These are phyloP conservation scores for Herpetotheres cachinnans DNA, from an alignment of 2,113 vertebrate genomes.

Conservation along the genomic window DNA sequence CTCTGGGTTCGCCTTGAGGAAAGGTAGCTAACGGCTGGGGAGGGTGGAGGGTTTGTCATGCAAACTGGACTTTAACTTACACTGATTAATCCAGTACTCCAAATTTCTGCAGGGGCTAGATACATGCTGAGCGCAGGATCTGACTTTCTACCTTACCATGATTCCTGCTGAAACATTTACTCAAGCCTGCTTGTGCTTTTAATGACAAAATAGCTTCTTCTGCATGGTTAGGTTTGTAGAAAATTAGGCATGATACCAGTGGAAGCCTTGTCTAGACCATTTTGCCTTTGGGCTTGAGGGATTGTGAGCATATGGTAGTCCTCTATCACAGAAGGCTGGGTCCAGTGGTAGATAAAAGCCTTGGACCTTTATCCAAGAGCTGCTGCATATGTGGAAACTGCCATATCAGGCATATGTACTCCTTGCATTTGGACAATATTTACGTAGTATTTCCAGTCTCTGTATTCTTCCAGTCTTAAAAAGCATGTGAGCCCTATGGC, in stretches of 20 bases:
- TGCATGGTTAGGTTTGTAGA: neutral
- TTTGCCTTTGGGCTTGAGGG: neutral
- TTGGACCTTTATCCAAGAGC: neutral
- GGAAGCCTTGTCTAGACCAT: neutral
- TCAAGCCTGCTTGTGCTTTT: neutral
- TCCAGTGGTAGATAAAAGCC: neutral
- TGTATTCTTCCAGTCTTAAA: neutral
- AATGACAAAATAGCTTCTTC: neutral
- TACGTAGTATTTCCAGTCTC: neutral
- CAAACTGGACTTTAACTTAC: neutral
- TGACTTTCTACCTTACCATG: neutral
- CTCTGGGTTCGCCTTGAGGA: slow-evolving; percentile 86
- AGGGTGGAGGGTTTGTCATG: neutral
- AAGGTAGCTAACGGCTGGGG: slow-evolving; percentile 65
- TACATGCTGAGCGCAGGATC: neutral
- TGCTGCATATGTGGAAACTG: neutral
- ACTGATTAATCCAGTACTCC: neutral
- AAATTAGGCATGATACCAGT: neutral
- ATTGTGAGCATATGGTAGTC: neutral
- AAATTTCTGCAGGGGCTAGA: neutral
- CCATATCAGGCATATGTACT: neutral
- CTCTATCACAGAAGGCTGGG: neutral
- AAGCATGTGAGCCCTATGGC: neutral
- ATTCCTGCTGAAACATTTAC: neutral
- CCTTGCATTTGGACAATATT: neutral